Base-by-base conservation (phyloP, 2,888 invertebrate genomes). In the Criorhina ranunculi region DNA sequence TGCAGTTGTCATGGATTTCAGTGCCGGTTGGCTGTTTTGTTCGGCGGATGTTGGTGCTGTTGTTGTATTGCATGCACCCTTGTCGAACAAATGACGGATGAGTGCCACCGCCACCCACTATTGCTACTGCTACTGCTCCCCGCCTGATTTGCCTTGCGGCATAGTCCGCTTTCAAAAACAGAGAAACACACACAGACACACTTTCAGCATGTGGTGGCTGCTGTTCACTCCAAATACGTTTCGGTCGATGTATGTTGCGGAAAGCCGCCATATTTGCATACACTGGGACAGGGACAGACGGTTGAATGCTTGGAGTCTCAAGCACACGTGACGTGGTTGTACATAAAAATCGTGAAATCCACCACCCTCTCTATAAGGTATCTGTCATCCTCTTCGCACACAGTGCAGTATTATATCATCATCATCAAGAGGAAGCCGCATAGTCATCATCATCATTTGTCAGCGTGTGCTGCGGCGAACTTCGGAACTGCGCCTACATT, bases 61-160 rank as follows among this genome's bases (percentile, higher is more conserved):
- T 72, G 33, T 29, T 59, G 49, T 31, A 73, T 73, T 70, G 76
- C 66, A 85, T 85, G 79, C 85, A 79, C 85, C 80, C 80, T 85
- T 85, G 85, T 85, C 85, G 85, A 85, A 75, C 80, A 85, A 80
- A 80, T 85, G 85, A 80, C 76, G 80, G 80, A 75, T 76, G 75
- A 80, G 49, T 70, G 46, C 29, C 11, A n/a, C 24, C n/a, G 40
- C 29, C 57, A 37, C 24, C n/a, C 19, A 53, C 35, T 15, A 59
- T 51, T 8, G 19, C 77, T 59, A 77, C 66, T 4, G 4, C 80
- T 59, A 80, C 69, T 42, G 59, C 19, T 29, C 42, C 33, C 17
- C 66, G 59, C 33, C 64, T 67, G 60, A 46, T 72, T 69, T 67
- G 66, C 72, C 77, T 42, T 79, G 79, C 62, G 79, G 82, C 66